These are phyloP conservation scores for Acronicta aceris DNA, from an alignment of 2,888 invertebrate species.

Conservation along the genomic window DNA sequence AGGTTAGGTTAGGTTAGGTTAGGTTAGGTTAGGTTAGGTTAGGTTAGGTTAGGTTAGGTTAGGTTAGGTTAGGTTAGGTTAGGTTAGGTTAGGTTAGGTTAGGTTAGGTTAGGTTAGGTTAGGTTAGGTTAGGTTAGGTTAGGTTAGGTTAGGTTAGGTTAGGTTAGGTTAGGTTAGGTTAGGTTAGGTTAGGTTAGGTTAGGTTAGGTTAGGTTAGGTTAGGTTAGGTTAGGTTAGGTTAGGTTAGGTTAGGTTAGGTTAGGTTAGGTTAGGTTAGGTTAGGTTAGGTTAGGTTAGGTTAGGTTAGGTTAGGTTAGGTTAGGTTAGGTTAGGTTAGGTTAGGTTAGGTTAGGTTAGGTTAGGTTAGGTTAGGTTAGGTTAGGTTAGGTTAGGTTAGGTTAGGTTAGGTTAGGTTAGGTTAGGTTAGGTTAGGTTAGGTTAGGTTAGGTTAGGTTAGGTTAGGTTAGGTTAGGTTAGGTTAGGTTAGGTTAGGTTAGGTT, in stretches of 20 bases:
- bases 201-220: constrained; percentile 41
- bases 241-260: constrained; percentile 29
- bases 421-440: constrained; percentile 41
- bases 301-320: constrained; percentile 17
- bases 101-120: constrained; percentile 26
- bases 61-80: constrained; percentile 20
- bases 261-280: constrained; percentile 21
- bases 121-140: constrained; percentile 34
- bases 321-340: constrained; percentile 29
- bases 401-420: constrained; percentile 40
- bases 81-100: constrained; percentile 22
- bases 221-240: constrained; percentile 39
- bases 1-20: constrained; percentile 30
- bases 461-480: constrained; percentile 40
- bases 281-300: constrained; percentile 13
- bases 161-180: constrained; percentile 31
- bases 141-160: constrained; percentile 27
- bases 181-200: constrained; percentile 31
- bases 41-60: constrained; percentile 30
- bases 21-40: constrained; percentile 31
- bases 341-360: constrained; percentile 38
- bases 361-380: constrained; percentile 45
- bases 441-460: constrained; percentile 28
- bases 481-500: constrained; percentile 38
- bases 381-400: constrained; percentile 44